Evolutionary conservation across 2,888 invertebrate species (phyloP).

Genomic region (Calameuta filiformis): DNA sequence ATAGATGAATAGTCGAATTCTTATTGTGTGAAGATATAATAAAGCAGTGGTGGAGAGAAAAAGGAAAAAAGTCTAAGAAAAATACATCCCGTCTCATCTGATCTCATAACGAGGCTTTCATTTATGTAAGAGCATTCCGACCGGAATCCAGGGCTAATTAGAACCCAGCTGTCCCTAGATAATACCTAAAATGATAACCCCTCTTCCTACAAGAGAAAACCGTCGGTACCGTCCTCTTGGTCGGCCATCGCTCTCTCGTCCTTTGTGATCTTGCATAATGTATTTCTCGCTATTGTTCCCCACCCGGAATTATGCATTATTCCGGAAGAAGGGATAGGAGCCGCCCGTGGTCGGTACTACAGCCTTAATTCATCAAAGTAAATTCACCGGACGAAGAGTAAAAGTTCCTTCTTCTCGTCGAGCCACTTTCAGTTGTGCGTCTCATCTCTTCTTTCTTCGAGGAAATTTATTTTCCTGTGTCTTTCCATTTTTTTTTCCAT

Average conservation of each 20-base stretch:
- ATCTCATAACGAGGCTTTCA: neutral
- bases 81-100: neutral
- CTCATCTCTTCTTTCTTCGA: constrained; percentile 20
- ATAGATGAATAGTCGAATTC: neutral
- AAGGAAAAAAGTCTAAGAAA: neutral
- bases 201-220: neutral
- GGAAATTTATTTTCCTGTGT: constrained; percentile 1
- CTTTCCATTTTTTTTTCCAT: constrained; percentile 8
- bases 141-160: constrained; percentile 47
- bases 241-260: constrained; percentile 30
- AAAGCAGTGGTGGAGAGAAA: neutral
- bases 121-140: neutral
- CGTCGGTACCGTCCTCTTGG: constrained; percentile 11
- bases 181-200: constrained; percentile 56
- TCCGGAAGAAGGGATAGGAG: constrained; percentile 38
- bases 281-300: constrained; percentile 62
- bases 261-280: constrained; percentile 66
- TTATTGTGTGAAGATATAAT: neutral
- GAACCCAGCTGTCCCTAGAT: constrained; percentile 60
- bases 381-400: constrained; percentile 32
- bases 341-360: constrained; percentile 30
- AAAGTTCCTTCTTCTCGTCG: constrained; percentile 11
- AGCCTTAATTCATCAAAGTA: constrained; percentile 54
- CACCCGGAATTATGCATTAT: constrained; percentile 58
- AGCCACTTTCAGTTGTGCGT: constrained; percentile 18